Base-by-base conservation (phyloP, 2,113 vertebrate genomes). In the Chaetodon auriga region DNA sequence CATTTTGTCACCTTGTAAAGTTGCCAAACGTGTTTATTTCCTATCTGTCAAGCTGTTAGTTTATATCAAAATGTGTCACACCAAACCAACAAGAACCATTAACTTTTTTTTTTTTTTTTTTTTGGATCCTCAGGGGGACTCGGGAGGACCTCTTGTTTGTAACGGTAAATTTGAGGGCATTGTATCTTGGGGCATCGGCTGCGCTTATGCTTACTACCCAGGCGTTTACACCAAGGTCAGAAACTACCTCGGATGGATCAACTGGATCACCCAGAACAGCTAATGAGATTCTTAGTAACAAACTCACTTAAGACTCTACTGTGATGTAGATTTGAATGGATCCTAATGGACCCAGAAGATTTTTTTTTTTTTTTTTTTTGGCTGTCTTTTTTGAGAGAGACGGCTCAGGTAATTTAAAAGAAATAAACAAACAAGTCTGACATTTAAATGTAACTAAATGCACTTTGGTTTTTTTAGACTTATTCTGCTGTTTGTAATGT, bases 121-220 rank as follows among this genome's bases (percentile, higher is more conserved):
- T 63, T 16, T 66, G 38, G 30, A 3, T 84, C 53, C 45, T 38
- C 91, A 96, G 96, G 96, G 96, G 3, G 96, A 96, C 76, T 96
- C 96, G 8, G 96, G 96, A n/a, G 95, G 96, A 18, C 95, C 96
- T 30, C 93, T 96, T 1, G 6, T 96, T 35, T 96, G 96, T 71
- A 84, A 94, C 0, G 94, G 94, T 4, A 77, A 70, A 68, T 89
- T 96, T 70, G 92, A 95, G 85, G 96, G 96, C n/a, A 95, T 96
- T 8, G 96, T 96, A 13, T 96, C 96, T 16, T 96, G 96, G 96
- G 96, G 96, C 48, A 94, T 95, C 4, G 90, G 95, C 60, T 96
- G 96, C 75, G 96, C 93, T 53, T 87, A 94, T 69, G 15, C 91
- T 19, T 90, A 80, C 65, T 96, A 90, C 75, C 95, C 96, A 16